Percentiles rank a stretch among this genome's conserved stretches.
Conservation (phyloP, 2,888 invertebrate genomes). For the Myopa testacea region DNA sequence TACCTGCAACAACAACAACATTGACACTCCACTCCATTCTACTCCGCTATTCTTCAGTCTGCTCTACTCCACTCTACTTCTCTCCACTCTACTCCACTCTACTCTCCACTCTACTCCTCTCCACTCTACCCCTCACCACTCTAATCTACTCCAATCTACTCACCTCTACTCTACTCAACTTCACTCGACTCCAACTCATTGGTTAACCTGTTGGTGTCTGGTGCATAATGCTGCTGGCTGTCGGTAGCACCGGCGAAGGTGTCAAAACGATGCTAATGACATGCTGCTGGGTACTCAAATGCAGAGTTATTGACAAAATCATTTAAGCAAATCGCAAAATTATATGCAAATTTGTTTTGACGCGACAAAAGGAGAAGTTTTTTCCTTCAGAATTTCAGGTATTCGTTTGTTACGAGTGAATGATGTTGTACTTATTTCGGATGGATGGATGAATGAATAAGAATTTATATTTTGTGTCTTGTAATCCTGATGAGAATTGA, state of each 20-base stretch:
- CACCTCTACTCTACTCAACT: background rate
- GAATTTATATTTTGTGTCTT: background rate
- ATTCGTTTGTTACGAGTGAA: background rate
- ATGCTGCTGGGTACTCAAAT: constrained; percentile 27
- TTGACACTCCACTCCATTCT: no score
- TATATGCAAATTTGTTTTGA: constrained; percentile 27
- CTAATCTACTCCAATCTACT: no score
- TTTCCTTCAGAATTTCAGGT: background rate
- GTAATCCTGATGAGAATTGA: background rate
- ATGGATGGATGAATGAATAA: constrained; percentile 8
- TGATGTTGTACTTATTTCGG: background rate
- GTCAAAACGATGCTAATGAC: constrained; percentile 46
- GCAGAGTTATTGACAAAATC: constrained; percentile 44
- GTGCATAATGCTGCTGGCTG: background rate
- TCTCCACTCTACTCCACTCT: background rate
- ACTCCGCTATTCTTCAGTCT: no score
- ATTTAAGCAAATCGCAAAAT: constrained; percentile 39
- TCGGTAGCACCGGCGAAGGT: constrained; percentile 31
- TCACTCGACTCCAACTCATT: background rate
- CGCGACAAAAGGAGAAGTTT: background rate
- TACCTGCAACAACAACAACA: background rate
- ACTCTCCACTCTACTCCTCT: background rate
- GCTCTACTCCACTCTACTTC: background rate
- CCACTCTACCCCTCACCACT: no score
- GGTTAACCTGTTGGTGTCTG: background rate